These are phyloP conservation scores for Lycodopsis pacificus DNA, from an alignment of 2,797 vertebrate genomes.

Conservation along the genomic window DNA sequence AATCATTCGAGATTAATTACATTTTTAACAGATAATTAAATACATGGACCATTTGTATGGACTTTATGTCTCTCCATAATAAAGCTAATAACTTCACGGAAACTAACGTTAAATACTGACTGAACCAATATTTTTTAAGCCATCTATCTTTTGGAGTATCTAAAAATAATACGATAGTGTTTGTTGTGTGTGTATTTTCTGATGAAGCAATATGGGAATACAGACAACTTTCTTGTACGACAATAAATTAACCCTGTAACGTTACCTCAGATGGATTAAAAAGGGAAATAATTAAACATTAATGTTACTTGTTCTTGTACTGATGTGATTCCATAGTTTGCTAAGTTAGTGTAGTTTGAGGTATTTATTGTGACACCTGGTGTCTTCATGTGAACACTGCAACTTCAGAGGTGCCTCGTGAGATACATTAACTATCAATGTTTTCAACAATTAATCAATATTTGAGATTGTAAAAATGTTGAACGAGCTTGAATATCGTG, in stretches of 20 bases:
- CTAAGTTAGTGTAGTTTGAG: not conserved
- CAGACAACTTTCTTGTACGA: not conserved
- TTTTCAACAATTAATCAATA: slow-evolving; percentile 27
- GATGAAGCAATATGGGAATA: not conserved
- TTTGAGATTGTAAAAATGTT: not conserved
- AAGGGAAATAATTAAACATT: not conserved
- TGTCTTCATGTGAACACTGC: not conserved
- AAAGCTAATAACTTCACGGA: not conserved
- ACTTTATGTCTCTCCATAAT: not conserved
- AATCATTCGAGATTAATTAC: not conserved
- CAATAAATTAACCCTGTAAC: not conserved
- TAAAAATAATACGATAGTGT: no score
- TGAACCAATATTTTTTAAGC: not conserved
- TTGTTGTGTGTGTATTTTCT: no score
- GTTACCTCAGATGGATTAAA: not conserved
- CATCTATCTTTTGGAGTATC: no score
- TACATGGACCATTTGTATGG: no score
- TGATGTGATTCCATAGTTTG: not conserved
- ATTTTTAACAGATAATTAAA: not conserved
- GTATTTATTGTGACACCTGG: not conserved
- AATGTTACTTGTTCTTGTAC: not conserved
- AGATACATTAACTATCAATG: not conserved
- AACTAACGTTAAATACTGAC: not conserved
- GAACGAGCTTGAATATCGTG: not conserved
- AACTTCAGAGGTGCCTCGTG: not conserved